Base-by-base conservation (phyloP, 2,888 invertebrate species). In the Notodonta ziczac region DNA sequence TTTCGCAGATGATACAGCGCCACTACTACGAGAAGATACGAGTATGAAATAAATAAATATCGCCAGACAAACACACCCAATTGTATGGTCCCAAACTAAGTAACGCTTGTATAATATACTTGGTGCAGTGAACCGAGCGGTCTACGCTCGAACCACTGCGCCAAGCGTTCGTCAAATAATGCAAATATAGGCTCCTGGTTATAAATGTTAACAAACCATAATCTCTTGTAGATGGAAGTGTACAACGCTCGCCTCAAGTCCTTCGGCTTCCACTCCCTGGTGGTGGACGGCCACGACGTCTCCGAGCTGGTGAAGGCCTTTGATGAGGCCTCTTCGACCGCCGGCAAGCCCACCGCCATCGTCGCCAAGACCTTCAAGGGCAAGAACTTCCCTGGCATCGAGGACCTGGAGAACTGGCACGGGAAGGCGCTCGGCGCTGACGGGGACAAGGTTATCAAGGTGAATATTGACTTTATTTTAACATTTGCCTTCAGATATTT, bases 301-400 rank as follows among this genome's bases (percentile, higher is more conserved):
- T 97, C 97, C 63, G 98, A 97, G 84, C 94, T 99, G 59, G 96
- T 96, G 82, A 98, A 98, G 94, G 98, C 98, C 0, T 97, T 99
- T 87, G 96, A 97, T 78, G 96, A 97, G 81, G 98, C 98, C 1
- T 89, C 96, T 24, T 90, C 90, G 13, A 96, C 96, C 0, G 94
- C 96, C 82, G 97, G 96, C 69, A 96, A 96, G 77, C 99, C 99
- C 56, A 98, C 99, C 13, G 99, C 98, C 44, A 94, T 99, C 62
- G 93, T 99, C 67, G 98, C 98, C 58, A 99, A 99, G 93, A 99
- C 99, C 0, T 98, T 95, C 90, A 99, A 99, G 93, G 99, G 99
- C 32, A 97, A 95, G 84, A 96, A 96, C 78, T 98, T 98, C 93
- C 96, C 97, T 52, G 96, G 96, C 59, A 98, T 99, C 81, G 99